A percentile compares a stretch with the other conserved stretches of the same genome.
Evolutionary conservation across 2,113 vertebrate species (phyloP).

Genomic region (Channa maculata): DNA sequence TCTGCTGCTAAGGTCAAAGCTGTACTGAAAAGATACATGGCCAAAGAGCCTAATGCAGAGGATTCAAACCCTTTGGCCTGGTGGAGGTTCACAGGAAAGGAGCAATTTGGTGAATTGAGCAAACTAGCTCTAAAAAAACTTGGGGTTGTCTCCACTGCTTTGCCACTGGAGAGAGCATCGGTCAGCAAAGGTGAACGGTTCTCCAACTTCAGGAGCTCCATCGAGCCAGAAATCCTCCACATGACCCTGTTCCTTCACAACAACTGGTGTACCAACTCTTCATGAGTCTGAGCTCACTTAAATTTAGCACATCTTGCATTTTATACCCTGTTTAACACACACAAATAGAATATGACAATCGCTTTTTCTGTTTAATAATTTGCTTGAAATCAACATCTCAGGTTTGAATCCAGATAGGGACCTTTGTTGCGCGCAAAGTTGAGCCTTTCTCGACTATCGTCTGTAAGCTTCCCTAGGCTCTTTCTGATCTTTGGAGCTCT

Average conservation of each 20-base stretch:
- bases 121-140: conserved; percentile 3
- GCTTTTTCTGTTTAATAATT: too few species aligned
- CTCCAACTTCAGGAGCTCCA: neutral
- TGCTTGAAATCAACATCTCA: too few species aligned
- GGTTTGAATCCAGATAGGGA: too few species aligned
- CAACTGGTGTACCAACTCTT: neutral
- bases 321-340: too few species aligned
- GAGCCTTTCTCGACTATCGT: too few species aligned
- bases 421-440: too few species aligned
- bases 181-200: neutral
- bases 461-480: too few species aligned
- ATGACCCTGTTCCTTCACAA: conserved; percentile 30
- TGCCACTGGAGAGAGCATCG: conserved; percentile 25
- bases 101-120: neutral
- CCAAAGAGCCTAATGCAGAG: neutral
- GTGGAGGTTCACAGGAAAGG: conserved; percentile 12
- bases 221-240: conserved; percentile 23
- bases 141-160: conserved; percentile 9
- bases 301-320: too few species aligned
- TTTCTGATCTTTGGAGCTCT: too few species aligned
- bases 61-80: conserved; percentile 4
- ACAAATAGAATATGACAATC: too few species aligned
- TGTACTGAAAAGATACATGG: neutral
- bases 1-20: neutral
- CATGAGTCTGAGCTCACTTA: too few species aligned